Evolutionary conservation across 2,797 vertebrate species (phyloP), one percentile per base, ranked within the genome.

Genomic region (Gymnoscopelus microlampas): DNA sequence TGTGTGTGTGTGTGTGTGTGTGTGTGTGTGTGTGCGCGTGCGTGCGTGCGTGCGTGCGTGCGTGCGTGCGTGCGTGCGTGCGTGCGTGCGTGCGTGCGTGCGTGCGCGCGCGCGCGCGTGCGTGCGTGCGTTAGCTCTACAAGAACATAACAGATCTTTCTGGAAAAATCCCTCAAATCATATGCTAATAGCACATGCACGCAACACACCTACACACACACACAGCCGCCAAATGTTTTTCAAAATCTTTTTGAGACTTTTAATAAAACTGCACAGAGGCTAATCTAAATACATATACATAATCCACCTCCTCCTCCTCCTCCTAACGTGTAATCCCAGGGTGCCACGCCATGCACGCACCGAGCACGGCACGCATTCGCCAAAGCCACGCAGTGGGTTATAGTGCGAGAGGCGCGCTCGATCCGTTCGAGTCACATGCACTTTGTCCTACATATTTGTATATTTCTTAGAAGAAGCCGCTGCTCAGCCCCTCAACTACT

Each of bases 381-480:
- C 11, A 63, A 50, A 9, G 4, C 10, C 35, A 58, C 48, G 15
- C 62, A 74, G 39, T 63, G 67, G 24, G 64, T 39, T 67, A 63
- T 67, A 63, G 35, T 50, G 50, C n/a, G 56, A 55, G 56, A 55
- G 19, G 74, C 51, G 59, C 57, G 14, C 60, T 39, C 7, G 9
- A 69, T 75, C 66, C 60, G 39, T 26, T 63, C 55, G 8, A 13
- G 67, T 73, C 78, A 82, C 51, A 80, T 89, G 84, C 87, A 88
- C 84, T 88, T 87, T 88, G 85, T 90, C 87, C 87, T 81, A 88
- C 84, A 87, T 91, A 83, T 88, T 83, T 89, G 83, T 85, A 76
- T 79, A 86, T 86, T 89, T 88, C 78, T 87, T 68, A 74, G 76
- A 75, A 86, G 83, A 85, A 73, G 78, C 60, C 32, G 71, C 72